These are phyloP conservation scores for Ypsolopha sequella DNA, from an alignment of 2,888 invertebrate genomes.

Conservation along the genomic window DNA sequence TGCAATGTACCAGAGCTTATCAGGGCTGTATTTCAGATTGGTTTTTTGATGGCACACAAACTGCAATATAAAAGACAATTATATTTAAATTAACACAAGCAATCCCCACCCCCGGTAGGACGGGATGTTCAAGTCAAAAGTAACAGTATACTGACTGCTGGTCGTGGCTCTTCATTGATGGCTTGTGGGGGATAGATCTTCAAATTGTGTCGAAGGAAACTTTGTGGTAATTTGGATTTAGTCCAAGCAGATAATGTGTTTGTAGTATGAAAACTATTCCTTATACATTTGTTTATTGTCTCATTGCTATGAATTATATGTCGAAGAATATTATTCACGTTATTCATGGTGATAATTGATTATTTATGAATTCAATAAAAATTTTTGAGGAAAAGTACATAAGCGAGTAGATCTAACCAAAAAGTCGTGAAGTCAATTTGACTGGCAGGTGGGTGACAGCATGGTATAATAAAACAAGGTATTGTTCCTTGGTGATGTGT, in stretches of 20 bases:
- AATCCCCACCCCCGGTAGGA: too few relatives aligned
- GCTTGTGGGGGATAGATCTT: slow-evolving; percentile 84
- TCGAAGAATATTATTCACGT: too few relatives aligned
- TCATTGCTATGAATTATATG: slow-evolving; percentile 3
- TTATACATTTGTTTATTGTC: slow-evolving; percentile 11
- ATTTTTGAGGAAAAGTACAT: too few relatives aligned
- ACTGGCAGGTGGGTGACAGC: too few relatives aligned
- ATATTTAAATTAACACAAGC: too few relatives aligned
- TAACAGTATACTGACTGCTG: slow-evolving; percentile 77
- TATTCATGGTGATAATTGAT: too few relatives aligned
- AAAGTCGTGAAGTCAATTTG: too few relatives aligned
- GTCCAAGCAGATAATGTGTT: slow-evolving; percentile 39
- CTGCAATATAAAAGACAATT: slow-evolving; percentile 63
- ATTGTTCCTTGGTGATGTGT: too few relatives aligned
- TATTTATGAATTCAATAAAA: too few relatives aligned
- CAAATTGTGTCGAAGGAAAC: slow-evolving; percentile 78
- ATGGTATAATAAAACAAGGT: too few relatives aligned
- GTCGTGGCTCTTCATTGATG: slow-evolving; percentile 79
- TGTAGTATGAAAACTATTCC: slow-evolving; percentile 33
- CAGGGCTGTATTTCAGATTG: slow-evolving; percentile 90
- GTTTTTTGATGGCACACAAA: slow-evolving; percentile 88
- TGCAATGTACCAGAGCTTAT: slow-evolving; percentile 95
- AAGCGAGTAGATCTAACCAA: too few relatives aligned
- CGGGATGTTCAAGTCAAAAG: too few relatives aligned
- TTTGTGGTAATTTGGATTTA: slow-evolving; percentile 47